Evolutionary conservation across 2,797 vertebrate genomes (phyloP).

Genomic region (Acipenser ruthenus): DNA sequence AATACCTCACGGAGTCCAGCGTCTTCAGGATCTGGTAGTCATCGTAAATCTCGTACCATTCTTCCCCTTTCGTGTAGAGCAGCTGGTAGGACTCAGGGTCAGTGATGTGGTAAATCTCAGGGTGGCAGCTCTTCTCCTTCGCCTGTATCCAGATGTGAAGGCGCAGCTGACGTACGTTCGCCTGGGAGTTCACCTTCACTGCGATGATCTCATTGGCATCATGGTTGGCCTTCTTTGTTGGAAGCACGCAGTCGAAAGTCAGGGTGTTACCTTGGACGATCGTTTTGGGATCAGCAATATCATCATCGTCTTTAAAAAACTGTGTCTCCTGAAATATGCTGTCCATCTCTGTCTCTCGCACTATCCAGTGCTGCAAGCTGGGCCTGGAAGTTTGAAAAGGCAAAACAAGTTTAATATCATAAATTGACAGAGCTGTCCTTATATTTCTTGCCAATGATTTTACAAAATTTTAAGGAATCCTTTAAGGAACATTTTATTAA

Average conservation of each 20-base stretch:
- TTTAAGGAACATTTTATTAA: background rate
- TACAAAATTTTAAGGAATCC: background rate
- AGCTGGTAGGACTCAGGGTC: slow-evolving; percentile 54
- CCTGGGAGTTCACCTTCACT: slow-evolving; percentile 51
- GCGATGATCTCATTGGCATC: background rate
- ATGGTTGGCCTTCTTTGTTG: slow-evolving; percentile 1
- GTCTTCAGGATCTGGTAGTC: slow-evolving; percentile 59
- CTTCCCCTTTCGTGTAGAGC: slow-evolving; percentile 44
- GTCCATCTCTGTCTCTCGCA: slow-evolving; percentile 20
- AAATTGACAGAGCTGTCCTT: background rate
- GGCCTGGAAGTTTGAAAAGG: background rate
- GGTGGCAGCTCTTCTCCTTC: slow-evolving; percentile 35
- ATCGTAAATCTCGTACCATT: slow-evolving; percentile 64
- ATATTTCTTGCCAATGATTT: too few species aligned
- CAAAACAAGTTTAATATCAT: background rate
- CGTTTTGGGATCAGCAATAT: slow-evolving; percentile 2
- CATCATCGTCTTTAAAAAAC: background rate
- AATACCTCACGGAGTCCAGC: slow-evolving; percentile 50
- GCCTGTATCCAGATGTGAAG: slow-evolving; percentile 49
- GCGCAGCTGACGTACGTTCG: slow-evolving; percentile 56
- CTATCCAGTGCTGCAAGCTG: background rate
- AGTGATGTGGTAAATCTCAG: slow-evolving; percentile 47
- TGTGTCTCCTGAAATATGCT: slow-evolving; percentile 3
- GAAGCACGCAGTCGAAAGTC: slow-evolving; percentile 50
- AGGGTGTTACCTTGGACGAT: slow-evolving; percentile 40